Evolutionary conservation across 2,797 vertebrate species (phyloP).

Genomic region (Danio albolineatus): DNA sequence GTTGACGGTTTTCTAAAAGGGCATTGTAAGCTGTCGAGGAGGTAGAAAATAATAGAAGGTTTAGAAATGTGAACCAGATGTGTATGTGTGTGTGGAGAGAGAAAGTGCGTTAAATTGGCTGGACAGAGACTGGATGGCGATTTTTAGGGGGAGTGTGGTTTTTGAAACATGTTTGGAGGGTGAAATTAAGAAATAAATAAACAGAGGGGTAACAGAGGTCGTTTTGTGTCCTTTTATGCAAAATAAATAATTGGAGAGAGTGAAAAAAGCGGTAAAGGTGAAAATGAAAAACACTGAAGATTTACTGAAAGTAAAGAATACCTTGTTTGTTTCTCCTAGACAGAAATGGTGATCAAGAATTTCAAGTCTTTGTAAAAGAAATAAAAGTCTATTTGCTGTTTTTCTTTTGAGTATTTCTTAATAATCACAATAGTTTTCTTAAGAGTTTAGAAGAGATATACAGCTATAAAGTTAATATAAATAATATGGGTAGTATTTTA

Average conservation of each 20-base stretch:
- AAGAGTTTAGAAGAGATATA: neutral
- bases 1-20: slow-evolving; percentile 64
- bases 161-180: slow-evolving; percentile 65
- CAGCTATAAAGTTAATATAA: neutral
- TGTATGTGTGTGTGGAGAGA: slow-evolving; percentile 52
- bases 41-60: slow-evolving; percentile 73
- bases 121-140: slow-evolving; percentile 58
- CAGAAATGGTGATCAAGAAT: neutral
- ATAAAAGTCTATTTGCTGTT: no score
- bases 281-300: neutral
- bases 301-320: no score
- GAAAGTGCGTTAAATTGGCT: slow-evolving; percentile 36
- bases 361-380: no score
- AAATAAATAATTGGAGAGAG: neutral
- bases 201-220: slow-evolving; percentile 63
- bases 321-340: neutral
- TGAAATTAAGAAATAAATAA: slow-evolving; percentile 68
- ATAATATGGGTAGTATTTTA: no score
- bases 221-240: slow-evolving; percentile 19
- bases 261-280: neutral
- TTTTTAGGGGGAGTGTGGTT: slow-evolving; percentile 65
- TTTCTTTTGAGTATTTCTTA: neutral
- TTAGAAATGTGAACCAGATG: slow-evolving; percentile 80
- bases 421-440: neutral
- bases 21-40: slow-evolving; percentile 72